Evolutionary conservation across 2,888 invertebrate genomes (phyloP).

Genomic region (Hyposoter didymator): DNA sequence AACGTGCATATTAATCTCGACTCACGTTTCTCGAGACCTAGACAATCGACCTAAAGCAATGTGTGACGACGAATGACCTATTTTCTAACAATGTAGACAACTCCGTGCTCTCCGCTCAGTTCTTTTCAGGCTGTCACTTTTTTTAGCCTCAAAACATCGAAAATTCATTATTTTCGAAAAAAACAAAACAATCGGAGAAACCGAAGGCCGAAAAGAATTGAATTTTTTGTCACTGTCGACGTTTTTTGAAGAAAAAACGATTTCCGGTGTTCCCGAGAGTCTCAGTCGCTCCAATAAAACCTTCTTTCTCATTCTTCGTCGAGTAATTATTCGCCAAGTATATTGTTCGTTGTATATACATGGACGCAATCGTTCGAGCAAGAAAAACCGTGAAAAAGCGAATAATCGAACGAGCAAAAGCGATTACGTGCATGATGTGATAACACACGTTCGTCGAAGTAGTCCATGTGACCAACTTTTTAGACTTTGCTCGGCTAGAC

Average conservation of each 20-base stretch:
- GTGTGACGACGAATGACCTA: slow-evolving; percentile 10
- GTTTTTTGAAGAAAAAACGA: background rate
- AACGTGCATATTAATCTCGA: background rate
- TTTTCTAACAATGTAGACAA: background rate
- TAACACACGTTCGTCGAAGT: slow-evolving; percentile 41
- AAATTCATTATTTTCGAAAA: too few relatives aligned
- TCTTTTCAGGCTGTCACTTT: background rate
- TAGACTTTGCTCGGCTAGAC: slow-evolving; percentile 59
- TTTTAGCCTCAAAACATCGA: background rate
- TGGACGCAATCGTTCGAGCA: background rate
- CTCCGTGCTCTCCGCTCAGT: background rate
- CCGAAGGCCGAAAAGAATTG: background rate
- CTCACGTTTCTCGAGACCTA: background rate
- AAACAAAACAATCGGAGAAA: too few relatives aligned
- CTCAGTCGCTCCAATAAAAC: background rate
- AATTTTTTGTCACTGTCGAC: background rate
- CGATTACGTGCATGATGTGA: slow-evolving; percentile 44
- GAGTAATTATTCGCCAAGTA: background rate
- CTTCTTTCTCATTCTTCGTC: background rate
- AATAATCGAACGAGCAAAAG: slow-evolving; percentile 36
- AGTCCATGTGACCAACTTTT: slow-evolving; percentile 19
- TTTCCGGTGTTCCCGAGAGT: background rate
- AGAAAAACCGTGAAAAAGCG: slow-evolving; percentile 44
- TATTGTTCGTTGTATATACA: background rate
- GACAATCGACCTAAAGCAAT: background rate